Base-by-base conservation (phyloP, 2,113 vertebrate species). In the Aphyosemion australe region DNA sequence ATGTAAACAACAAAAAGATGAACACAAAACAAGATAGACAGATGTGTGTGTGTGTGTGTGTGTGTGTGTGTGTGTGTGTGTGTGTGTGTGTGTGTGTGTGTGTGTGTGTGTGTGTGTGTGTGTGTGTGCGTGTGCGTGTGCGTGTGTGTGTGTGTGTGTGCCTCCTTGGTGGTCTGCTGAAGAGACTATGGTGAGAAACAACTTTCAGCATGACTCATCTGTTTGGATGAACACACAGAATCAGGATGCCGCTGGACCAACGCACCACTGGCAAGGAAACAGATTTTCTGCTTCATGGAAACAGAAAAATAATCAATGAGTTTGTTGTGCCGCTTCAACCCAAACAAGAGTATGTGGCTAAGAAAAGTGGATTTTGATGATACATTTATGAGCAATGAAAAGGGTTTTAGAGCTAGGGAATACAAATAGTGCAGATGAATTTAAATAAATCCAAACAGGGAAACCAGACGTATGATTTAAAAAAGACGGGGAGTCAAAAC, bases 241-340 rank as follows among this genome's bases (percentile, higher is more conserved):
- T 71, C 58, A 16, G 68, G 46, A 65, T 69, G 69, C 74, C 60
- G 65, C 61, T 68, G 43, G 79, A n/a, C 31, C 0, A 65, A 76
- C 65, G 62, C 65, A 54, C 65, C 69, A 15, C 77, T 56, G 45
- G 50, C 65, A 41, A 31, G 14, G 6, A 64, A 72, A 73, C 70
- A 54, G 59, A 75, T 72, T 81, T 74, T 49, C 72, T 42, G 64
- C 69, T 57, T 83, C 69, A 63, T 79, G 71, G 74, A 70, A 77
- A 76, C 55, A 61, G 61, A 37, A 67, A 41, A 67, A 69, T 63
- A 84, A 84, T 87, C 78, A 78, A 80, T 81, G 75, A 63, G 50
- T 59, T 56, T 37, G 51, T 34, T 63, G 45, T 55, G 61, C 54
- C 39, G 50, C 37, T 76, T 79, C 72, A 43, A 47, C 43, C 68